phyloP scores from a whole-genome alignment of 2,888 invertebrate species.

The Poecilus cupreus region DNA sequence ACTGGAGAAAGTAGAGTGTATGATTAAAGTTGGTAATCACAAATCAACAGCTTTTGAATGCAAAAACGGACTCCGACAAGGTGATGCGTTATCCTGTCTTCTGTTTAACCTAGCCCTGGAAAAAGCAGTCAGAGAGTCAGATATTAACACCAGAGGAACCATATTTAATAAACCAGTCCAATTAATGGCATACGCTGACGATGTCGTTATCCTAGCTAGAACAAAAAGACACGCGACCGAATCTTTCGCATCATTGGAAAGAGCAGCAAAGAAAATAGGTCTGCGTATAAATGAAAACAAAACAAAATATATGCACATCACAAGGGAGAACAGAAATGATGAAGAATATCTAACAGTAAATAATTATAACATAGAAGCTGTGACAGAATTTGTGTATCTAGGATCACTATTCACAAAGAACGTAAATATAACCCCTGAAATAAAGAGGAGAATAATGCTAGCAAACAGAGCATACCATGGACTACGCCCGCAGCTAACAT shows the following conservation, averaged over 20 bases:
- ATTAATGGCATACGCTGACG: background rate
- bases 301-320: background rate
- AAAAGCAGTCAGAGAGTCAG: background rate
- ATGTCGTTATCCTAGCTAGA: background rate
- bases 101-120: background rate
- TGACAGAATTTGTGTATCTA: background rate
- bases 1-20: background rate
- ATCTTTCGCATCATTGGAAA: background rate
- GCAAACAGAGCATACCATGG: background rate
- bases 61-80: background rate
- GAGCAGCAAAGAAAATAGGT: background rate
- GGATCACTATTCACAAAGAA: background rate
- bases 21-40: background rate
- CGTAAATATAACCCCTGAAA: slow-evolving; percentile 1
- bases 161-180: background rate
- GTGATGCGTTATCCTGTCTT: background rate
- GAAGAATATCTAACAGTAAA: background rate
- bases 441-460: background rate
- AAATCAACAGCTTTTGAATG: background rate
- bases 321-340: background rate
- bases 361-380: background rate
- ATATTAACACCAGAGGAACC: background rate
- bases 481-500: background rate
- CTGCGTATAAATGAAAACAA: background rate
- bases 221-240: background rate